Conservation (phyloP, 2,888 invertebrate genomes). For the Lithodes maja region DNA sequence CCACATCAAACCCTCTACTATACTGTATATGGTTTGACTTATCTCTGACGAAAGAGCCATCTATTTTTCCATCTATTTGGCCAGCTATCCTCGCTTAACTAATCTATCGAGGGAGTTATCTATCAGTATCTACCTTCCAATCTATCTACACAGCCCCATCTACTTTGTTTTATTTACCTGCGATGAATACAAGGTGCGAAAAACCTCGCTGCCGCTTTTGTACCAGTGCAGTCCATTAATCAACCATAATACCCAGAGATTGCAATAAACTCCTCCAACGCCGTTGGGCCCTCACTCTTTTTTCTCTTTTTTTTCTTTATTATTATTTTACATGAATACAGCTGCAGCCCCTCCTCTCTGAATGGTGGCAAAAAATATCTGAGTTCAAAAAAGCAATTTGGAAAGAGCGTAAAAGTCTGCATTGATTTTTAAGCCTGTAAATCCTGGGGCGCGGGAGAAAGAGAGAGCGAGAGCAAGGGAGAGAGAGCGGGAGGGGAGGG, state of each 20-base stretch:
- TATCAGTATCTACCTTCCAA: neutral
- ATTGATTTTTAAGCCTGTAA: constrained; percentile 17
- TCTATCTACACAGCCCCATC: neutral
- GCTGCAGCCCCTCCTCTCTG: neutral
- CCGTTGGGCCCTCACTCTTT: too few relatives aligned
- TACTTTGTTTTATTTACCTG: neutral
- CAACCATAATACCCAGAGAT: too few relatives aligned
- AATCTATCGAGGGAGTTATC: neutral
- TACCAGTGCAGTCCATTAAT: too few relatives aligned
- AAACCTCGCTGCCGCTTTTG: too few relatives aligned
- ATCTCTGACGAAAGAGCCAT: too few relatives aligned
- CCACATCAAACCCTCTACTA: too few relatives aligned
- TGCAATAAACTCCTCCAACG: too few relatives aligned
- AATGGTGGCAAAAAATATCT: neutral
- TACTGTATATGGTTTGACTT: too few relatives aligned
- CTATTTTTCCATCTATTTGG: neutral
- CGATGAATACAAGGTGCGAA: too few relatives aligned
- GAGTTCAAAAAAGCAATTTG: neutral
- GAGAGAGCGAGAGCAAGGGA: neutral
- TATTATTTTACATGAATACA: neutral
- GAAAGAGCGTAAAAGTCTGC: neutral
- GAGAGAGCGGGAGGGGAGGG: neutral
- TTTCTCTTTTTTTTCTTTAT: too few relatives aligned
- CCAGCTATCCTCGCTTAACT: neutral
- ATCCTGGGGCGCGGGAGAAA: neutral